Evolutionary conservation across 1,140 invertebrate genomes (phyloP).

Genomic region (Drosophila pandora): DNA sequence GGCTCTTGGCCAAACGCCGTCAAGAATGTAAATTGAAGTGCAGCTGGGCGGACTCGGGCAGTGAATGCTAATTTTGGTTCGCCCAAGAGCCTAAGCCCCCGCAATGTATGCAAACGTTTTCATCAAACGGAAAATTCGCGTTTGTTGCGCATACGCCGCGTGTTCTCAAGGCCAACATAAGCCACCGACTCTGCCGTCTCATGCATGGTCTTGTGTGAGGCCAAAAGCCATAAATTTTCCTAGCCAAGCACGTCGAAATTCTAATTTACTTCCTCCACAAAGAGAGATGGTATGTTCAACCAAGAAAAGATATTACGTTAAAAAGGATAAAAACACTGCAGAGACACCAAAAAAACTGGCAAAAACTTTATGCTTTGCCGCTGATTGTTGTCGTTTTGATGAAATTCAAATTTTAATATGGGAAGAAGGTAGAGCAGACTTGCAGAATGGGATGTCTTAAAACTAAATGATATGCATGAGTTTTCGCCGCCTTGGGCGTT

Average conservation of each 20-base stretch:
- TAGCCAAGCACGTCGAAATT: conserved; percentile 53
- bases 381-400: conserved; percentile 31
- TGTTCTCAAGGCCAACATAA: conserved; percentile 39
- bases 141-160: conserved; percentile 49
- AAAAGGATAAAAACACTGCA: conserved; percentile 5
- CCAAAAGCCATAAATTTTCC: conserved; percentile 52
- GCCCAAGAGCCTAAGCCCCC: not conserved
- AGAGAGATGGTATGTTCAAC: not conserved
- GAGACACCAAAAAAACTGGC: conserved; percentile 8
- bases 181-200: not conserved
- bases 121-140: conserved; percentile 35
- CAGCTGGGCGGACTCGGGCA: conserved; percentile 6
- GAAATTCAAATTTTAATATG: conserved; percentile 58
- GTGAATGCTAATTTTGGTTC: conserved; percentile 36
- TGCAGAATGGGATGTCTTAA: conserved; percentile 37
- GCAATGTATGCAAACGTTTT: conserved; percentile 41
- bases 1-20: conserved; percentile 2
- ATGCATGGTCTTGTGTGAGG: conserved; percentile 10
- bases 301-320: not conserved
- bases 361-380: conserved; percentile 1
- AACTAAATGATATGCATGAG: conserved; percentile 46
- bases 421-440: conserved; percentile 28
- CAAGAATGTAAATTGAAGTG: conserved; percentile 33
- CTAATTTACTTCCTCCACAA: conserved; percentile 56
- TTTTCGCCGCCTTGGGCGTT: conserved; percentile 13